phyloP scores from a whole-genome alignment of 2,113 vertebrate species.

The Martes martes region DNA sequence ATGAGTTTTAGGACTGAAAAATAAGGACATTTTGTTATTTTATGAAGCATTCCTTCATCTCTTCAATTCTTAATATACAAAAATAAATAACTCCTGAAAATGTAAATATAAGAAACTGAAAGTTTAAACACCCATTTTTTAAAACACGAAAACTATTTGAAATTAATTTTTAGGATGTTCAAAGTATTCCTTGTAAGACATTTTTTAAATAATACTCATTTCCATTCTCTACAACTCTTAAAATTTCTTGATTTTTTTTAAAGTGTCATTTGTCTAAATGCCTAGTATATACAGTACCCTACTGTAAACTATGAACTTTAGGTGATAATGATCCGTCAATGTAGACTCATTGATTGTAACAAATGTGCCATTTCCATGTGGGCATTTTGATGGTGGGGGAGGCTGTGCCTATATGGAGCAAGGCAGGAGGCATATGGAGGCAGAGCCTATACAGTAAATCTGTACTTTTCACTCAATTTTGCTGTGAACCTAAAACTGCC shows the following conservation, averaged over 20 bases:
- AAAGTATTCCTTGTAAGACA: not conserved
- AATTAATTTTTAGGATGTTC: slow-evolving; percentile 26
- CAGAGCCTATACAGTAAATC: not conserved
- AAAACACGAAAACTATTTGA: not conserved
- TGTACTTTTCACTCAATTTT: not conserved
- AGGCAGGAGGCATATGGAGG: not conserved
- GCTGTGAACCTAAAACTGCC: not conserved
- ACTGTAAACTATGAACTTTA: not conserved
- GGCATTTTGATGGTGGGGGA: not conserved
- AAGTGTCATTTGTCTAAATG: slow-evolving; percentile 2
- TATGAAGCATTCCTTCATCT: not conserved
- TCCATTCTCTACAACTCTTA: not conserved
- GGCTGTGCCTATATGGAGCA: not conserved
- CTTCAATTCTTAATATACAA: not conserved
- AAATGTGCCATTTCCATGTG: not conserved
- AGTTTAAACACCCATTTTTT: not conserved
- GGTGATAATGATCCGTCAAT: not conserved
- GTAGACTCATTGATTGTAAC: not conserved
- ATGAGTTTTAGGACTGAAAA: not conserved
- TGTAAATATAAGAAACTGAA: not conserved
- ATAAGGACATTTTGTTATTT: not conserved
- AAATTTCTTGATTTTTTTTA: not conserved
- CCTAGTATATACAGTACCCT: not conserved
- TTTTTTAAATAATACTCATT: not conserved
- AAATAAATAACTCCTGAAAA: slow-evolving; percentile 8